Base-by-base conservation (phyloP, 2,888 invertebrate species). In the Oligia fasciuncula region DNA sequence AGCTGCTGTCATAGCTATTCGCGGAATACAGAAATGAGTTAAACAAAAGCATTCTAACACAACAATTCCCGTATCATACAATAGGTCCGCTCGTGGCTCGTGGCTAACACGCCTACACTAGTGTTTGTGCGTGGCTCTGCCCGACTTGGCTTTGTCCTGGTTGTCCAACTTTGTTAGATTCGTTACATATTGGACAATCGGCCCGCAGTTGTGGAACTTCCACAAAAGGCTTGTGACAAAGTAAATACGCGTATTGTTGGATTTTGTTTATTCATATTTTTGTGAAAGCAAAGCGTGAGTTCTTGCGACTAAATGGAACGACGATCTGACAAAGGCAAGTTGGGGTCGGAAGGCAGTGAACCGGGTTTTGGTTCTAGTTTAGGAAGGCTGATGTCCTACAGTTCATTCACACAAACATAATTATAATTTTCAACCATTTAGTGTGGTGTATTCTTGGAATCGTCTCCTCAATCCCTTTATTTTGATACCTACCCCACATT, bases 241-340 rank as follows among this genome's bases (percentile, higher is more conserved):
- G 49, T 80, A 40, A 73, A 43, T 49, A 63, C 49, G 70, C 23
- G 51, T 46, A 43, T 57, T 66, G 73, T 78, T n/a, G 29, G 23
- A 63, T 73, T 65, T 65, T 76, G 73, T 73, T 73, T 76, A 78
- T 66, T 82, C 73, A 79, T 76, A 74, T 76, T 76, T 81, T 68
- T 46, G 29, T 29, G 57, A 63, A 51, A 77, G 46, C 77, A n/a
- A 76, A 14, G 65, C 76, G 70, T 40, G 77, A 60, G 23, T 9
- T 13, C 46, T 43, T 40, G 29, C 3, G 4, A 29, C 46, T 14
- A 17, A 46, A 65, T 43, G 29, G 46, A 40, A 23, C 46, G 46
- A 40, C 40, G 66, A 71, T 19, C 66, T 67, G 29, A 49, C 62
- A 68, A 62, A 62, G 62, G 35, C 19, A 54, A n/a, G 29, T 40